Conservation (phyloP, 2,797 vertebrate species). For the Hemitrygon akajei region DNA sequence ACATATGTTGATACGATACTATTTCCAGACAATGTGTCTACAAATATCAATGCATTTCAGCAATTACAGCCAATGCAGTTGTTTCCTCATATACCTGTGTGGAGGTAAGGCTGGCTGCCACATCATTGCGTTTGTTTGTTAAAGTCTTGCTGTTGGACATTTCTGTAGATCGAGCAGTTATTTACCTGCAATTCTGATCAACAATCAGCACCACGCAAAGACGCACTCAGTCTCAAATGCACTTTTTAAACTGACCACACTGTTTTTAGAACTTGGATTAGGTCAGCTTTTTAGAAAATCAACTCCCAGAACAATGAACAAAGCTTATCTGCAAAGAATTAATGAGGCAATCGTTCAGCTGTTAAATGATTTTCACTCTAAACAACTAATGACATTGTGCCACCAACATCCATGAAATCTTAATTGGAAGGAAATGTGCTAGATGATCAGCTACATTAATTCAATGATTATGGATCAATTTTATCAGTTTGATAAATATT, state of each 20-base stretch:
- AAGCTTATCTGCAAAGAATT: constrained; percentile 39
- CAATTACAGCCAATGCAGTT: neutral
- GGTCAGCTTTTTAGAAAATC: neutral
- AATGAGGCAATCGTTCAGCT: constrained; percentile 48
- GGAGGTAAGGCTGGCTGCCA: neutral
- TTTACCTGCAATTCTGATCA: neutral
- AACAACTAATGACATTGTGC: constrained; percentile 46
- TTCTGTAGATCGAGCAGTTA: too few species aligned
- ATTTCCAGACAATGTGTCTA: neutral
- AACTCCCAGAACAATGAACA: constrained; percentile 24
- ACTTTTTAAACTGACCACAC: constrained; percentile 14
- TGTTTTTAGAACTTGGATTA: constrained; percentile 10
- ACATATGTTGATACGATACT: too few species aligned
- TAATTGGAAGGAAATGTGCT: constrained; percentile 4
- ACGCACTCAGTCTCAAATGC: neutral
- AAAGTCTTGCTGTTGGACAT: neutral
- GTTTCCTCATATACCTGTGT: neutral
- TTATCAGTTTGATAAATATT: neutral
- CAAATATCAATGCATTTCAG: neutral
- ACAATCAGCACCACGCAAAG: neutral
- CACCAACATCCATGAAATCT: constrained; percentile 41
- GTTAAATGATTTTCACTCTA: constrained; percentile 40
- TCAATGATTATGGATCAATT: constrained; percentile 1
- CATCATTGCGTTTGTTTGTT: neutral
- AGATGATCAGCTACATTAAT: neutral